These are phyloP conservation scores for Calidris pugnax DNA, from an alignment of 2,113 vertebrate species.

Conservation along the genomic window DNA sequence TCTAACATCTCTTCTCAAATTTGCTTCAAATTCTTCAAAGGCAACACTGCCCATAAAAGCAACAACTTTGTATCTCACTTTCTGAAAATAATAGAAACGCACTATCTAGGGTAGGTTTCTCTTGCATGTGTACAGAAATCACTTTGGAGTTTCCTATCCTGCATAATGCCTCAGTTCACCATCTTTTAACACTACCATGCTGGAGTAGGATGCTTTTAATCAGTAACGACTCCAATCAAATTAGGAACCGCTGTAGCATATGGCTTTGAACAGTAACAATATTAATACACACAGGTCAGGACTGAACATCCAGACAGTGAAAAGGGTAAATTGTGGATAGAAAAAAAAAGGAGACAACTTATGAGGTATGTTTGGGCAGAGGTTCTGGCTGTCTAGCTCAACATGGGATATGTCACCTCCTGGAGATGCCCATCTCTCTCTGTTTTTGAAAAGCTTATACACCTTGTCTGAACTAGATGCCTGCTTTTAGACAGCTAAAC, in stretches of 20 bases:
- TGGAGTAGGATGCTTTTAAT: neutral
- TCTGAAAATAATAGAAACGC: neutral
- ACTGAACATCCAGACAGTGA: rapidly evolving
- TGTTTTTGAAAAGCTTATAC: neutral
- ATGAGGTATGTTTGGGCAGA: neutral
- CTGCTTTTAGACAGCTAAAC: neutral
- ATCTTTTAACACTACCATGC: neutral
- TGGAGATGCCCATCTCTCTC: neutral
- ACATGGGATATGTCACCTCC: neutral
- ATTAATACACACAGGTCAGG: neutral
- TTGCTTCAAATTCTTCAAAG: neutral
- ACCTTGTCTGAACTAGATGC: neutral
- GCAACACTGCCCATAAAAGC: neutral
- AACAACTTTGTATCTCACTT: neutral
- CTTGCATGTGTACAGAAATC: neutral
- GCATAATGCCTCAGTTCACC: neutral
- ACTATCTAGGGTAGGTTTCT: neutral
- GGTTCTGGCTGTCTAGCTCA: neutral
- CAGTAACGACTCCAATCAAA: neutral
- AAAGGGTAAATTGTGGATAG: neutral
- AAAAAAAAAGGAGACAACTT: neutral
- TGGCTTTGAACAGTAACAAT: neutral
- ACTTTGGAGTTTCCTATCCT: neutral
- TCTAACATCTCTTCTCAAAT: neutral
- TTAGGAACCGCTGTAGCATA: neutral